Conservation (phyloP, 2,113 vertebrate species). For the Osmerus mordax region DNA sequence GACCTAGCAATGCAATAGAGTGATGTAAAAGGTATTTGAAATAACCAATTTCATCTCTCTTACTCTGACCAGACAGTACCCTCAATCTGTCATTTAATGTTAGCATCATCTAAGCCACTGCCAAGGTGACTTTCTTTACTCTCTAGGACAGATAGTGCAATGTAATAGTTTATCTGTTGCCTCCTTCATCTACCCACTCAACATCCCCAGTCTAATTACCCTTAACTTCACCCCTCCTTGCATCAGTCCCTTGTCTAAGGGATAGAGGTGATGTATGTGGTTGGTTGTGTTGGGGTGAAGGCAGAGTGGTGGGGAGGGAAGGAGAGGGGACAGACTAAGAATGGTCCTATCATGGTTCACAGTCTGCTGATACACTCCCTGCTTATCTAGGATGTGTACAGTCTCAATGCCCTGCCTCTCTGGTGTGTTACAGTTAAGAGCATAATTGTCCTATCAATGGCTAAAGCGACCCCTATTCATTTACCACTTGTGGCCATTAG, state of each 20-base stretch:
- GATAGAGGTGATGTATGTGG: background rate
- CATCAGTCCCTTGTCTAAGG: slow-evolving; percentile 6
- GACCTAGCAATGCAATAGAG: background rate
- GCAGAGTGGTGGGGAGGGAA: slow-evolving; percentile 12
- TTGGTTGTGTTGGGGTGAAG: background rate
- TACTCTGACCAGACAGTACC: background rate
- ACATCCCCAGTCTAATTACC: slow-evolving; percentile 56
- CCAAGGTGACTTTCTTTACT: slow-evolving; percentile 7
- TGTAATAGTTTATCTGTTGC: slow-evolving; percentile 13
- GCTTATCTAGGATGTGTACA: background rate
- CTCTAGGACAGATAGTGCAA: background rate
- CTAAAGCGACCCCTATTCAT: slow-evolving; percentile 1
- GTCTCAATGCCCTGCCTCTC: background rate
- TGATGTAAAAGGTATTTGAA: background rate
- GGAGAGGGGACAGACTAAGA: background rate
- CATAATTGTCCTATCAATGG: background rate
- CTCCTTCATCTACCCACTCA: slow-evolving; percentile 41
- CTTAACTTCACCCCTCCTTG: slow-evolving; percentile 29
- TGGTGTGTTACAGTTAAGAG: background rate
- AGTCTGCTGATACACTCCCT: background rate
- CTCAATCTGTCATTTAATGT: background rate
- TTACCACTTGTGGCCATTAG: background rate
- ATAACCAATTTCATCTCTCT: background rate
- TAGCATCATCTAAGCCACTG: background rate
- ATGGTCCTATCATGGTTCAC: slow-evolving; percentile 11